Base-by-base conservation (phyloP, 2,113 vertebrate genomes). In the Nerophis ophidion region DNA sequence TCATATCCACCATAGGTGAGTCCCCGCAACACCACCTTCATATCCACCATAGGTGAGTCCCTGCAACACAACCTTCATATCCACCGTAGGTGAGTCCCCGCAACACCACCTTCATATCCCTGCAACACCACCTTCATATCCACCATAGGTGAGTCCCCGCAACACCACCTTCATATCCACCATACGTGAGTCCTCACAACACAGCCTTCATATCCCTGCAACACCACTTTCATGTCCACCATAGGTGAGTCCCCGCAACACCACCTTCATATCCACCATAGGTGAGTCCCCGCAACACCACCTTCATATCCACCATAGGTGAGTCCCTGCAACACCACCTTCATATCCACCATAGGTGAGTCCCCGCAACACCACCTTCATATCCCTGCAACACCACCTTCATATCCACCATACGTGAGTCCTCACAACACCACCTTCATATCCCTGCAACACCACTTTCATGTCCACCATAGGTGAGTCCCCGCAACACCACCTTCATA, bases 281-380 rank as follows among this genome's bases (percentile, higher is more conserved):
- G 91, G 91, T 90, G 76, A 86, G 87, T 79, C 26, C n/a, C n/a
- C n/a, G n/a, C 81, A 92, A 92, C 34, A 91, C 90, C 85, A 92
- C 90, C 86, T 91, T 91, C 83, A 92, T 92, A 78, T 93, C 92
- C 70, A 93, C 92, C 65, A 94, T 93, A 86, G 91, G 91, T 90
- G 76, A 86, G 87, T 79, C 26, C 90, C 58, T 92, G 91, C 81
- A 92, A 92, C 34, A 91, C 90, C 85, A 92, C 90, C 86, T 91
- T 91, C 83, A 92, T 92, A 78, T 93, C 92, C 70, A 93, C 92
- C 65, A 94, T 93, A 86, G 91, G 91, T 90, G 76, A 86, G 87
- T 79, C 26, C n/a, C n/a, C n/a, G n/a, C n/a, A n/a, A n/a, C n/a
- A n/a, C n/a, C n/a, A n/a, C n/a, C n/a, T n/a, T n/a, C n/a, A n/a